These are phyloP conservation scores for Leucoraja ocellata DNA, from an alignment of 2,797 vertebrate genomes.

Conservation along the genomic window DNA sequence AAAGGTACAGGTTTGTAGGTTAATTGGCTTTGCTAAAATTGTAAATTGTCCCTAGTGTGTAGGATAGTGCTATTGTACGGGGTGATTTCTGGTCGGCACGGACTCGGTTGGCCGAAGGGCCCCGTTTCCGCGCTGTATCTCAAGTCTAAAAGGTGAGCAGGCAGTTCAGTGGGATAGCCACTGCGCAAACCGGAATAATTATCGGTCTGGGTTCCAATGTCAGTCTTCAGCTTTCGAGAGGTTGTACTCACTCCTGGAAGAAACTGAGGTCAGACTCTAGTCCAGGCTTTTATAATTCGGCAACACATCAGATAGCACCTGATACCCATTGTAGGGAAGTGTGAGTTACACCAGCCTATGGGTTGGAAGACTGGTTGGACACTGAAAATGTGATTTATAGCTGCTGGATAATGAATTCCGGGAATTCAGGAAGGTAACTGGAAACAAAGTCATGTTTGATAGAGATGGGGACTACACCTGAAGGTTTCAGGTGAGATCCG, in stretches of 20 bases:
- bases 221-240: background rate
- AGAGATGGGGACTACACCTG: background rate
- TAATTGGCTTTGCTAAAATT: no score
- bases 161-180: no score
- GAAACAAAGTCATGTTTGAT: background rate
- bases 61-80: no score
- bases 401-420: background rate
- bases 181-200: background rate
- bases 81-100: no score
- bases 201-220: background rate
- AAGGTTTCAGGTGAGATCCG: background rate
- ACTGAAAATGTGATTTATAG: background rate
- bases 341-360: background rate
- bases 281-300: background rate
- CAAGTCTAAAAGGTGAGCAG: no score
- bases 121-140: no score
- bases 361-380: background rate
- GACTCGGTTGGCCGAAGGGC: no score
- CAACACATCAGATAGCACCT: background rate
- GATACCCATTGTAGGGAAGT: background rate
- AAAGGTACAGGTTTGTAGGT: no score
- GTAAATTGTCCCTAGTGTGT: no score
- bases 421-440: background rate
- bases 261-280: no score
- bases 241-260: no score